phyloP scores from a whole-genome alignment of 2,888 invertebrate species.

The Acanthacorydalis orientalis region DNA sequence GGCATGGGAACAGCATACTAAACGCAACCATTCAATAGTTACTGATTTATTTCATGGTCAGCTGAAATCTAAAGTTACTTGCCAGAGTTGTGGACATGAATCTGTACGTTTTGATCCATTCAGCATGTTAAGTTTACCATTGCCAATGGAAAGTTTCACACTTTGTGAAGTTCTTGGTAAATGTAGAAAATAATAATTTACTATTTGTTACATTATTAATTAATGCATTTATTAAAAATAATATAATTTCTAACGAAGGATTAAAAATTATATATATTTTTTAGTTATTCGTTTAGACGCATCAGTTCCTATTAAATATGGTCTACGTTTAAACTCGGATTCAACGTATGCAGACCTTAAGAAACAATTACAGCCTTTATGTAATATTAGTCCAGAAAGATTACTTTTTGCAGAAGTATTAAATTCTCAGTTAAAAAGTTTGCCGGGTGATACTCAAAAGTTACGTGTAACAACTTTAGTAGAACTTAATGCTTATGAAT shows the following conservation, averaged over 20 bases:
- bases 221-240: neutral
- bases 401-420: slow-evolving; percentile 56
- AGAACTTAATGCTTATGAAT: slow-evolving; percentile 52
- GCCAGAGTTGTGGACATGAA: slow-evolving; percentile 65
- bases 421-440: slow-evolving; percentile 48
- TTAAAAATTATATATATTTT: slow-evolving; percentile 10
- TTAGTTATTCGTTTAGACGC: slow-evolving; percentile 65
- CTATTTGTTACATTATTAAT: neutral
- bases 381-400: slow-evolving; percentile 39
- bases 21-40: slow-evolving; percentile 71
- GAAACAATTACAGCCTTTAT: slow-evolving; percentile 45
- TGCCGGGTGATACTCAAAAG: slow-evolving; percentile 33
- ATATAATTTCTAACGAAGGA: slow-evolving; percentile 2
- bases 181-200: slow-evolving; percentile 11
- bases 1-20: slow-evolving; percentile 71
- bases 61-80: slow-evolving; percentile 73
- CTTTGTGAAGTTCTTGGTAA: slow-evolving; percentile 59
- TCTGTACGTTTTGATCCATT: slow-evolving; percentile 86
- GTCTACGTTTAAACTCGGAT: slow-evolving; percentile 66
- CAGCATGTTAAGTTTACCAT: slow-evolving; percentile 73
- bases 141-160: slow-evolving; percentile 77
- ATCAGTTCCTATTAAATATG: slow-evolving; percentile 69
- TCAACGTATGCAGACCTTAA: slow-evolving; percentile 65
- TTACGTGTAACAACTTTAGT: slow-evolving; percentile 31
- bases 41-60: slow-evolving; percentile 87